phyloP scores from a whole-genome alignment of 2,888 invertebrate species.

The Ornithoptera alexandrae region DNA sequence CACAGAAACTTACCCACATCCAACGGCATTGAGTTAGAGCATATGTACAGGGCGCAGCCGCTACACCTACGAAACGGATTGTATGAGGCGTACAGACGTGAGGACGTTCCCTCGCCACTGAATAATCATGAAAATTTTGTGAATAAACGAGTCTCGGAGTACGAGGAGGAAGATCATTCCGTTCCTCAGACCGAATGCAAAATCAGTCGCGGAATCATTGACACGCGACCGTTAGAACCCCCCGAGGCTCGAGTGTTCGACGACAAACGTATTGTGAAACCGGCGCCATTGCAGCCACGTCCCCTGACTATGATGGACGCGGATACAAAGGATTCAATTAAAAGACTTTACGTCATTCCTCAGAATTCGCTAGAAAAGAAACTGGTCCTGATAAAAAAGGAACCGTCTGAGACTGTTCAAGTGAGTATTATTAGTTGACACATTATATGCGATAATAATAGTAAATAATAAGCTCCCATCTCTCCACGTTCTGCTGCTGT shows the following conservation, averaged over 20 bases:
- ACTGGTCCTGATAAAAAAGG: constrained; percentile 83
- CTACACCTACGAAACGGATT: constrained; percentile 62
- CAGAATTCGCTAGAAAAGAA: constrained; percentile 79
- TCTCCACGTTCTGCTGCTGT: no score
- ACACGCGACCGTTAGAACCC: constrained; percentile 54
- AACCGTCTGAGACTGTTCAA: constrained; percentile 72
- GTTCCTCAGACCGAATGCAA: constrained; percentile 50
- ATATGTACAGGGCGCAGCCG: constrained; percentile 47
- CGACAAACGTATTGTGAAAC: constrained; percentile 67
- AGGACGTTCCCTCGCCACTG: constrained; percentile 57
- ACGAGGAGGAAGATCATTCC: constrained; percentile 66
- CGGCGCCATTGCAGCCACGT: constrained; percentile 67
- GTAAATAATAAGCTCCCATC: neutral
- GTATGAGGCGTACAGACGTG: constrained; percentile 60
- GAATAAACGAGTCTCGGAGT: constrained; percentile 64
- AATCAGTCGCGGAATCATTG: constrained; percentile 51
- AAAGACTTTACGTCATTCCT: constrained; percentile 70
- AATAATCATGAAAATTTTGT: constrained; percentile 65
- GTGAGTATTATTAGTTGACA: constrained; percentile 48
- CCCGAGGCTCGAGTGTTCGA: constrained; percentile 61
- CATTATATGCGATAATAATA: neutral
- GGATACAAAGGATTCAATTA: constrained; percentile 60
- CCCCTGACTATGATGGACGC: constrained; percentile 61
- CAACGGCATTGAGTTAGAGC: constrained; percentile 69
- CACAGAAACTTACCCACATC: constrained; percentile 54